Evolutionary conservation across 2,797 vertebrate species (phyloP).

Genomic region (Acanthurus tractus): DNA sequence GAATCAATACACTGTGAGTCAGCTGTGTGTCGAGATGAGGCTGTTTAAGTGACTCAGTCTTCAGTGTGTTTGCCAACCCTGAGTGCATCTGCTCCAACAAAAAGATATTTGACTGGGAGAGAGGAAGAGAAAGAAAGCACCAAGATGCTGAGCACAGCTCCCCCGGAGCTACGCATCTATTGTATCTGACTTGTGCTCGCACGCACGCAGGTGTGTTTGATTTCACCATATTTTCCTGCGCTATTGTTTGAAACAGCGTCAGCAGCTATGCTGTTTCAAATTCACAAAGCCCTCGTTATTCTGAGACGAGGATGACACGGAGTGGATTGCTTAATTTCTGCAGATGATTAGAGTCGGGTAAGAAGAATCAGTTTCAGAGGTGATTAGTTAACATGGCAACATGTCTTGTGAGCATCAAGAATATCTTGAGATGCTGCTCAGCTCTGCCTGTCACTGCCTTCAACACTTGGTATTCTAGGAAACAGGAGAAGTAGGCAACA

Average conservation of each 20-base stretch:
- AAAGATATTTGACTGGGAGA: constrained; percentile 68
- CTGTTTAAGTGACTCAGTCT: constrained; percentile 75
- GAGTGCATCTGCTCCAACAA: constrained; percentile 70
- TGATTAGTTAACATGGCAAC: constrained; percentile 42
- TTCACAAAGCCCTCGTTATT: constrained; percentile 46
- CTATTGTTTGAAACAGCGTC: constrained; percentile 37
- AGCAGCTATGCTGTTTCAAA: constrained; percentile 44
- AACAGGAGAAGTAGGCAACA: constrained; percentile 61
- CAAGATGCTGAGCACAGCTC: constrained; percentile 57
- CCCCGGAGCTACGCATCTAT: constrained; percentile 67
- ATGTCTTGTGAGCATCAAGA: constrained; percentile 43
- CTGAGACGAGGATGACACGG: constrained; percentile 26
- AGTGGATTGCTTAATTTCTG: constrained; percentile 57
- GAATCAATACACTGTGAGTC: constrained; percentile 74
- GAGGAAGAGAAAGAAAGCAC: constrained; percentile 40
- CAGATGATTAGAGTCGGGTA: constrained; percentile 53
- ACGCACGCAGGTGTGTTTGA: constrained; percentile 64
- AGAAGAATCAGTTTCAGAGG: constrained; percentile 48
- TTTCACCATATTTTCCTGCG: constrained; percentile 43
- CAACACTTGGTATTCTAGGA: constrained; percentile 69
- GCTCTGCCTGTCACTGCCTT: constrained; percentile 47
- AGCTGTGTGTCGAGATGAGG: constrained; percentile 69
- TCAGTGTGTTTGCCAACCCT: constrained; percentile 69
- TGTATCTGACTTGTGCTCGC: constrained; percentile 60
- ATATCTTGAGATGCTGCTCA: constrained; percentile 34